phyloP scores from a whole-genome alignment of 2,113 vertebrate species.

The Nestor notabilis region DNA sequence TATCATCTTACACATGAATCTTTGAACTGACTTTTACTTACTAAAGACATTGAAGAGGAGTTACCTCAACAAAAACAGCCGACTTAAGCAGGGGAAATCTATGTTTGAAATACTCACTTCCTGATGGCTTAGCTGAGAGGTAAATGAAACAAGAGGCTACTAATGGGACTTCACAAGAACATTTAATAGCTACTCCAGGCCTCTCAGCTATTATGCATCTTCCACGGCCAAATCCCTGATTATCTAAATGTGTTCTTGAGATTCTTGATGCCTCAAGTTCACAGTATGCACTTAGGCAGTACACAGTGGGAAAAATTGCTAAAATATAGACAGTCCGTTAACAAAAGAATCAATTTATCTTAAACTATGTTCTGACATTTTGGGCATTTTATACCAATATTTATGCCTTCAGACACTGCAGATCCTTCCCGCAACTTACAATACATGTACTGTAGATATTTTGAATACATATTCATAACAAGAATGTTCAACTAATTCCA shows the following conservation, averaged over 20 bases:
- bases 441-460: background rate
- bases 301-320: background rate
- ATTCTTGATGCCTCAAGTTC: background rate
- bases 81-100: background rate
- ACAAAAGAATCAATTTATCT: background rate
- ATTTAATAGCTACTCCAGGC: background rate
- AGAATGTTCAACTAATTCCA: constrained; percentile 45
- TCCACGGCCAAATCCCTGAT: background rate
- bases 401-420: background rate
- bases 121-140: background rate
- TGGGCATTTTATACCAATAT: background rate
- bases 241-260: background rate
- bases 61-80: background rate
- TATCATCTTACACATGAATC: background rate
- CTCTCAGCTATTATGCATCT: background rate
- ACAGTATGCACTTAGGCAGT: background rate
- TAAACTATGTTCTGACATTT: background rate
- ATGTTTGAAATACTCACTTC: background rate
- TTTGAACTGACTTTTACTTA: background rate
- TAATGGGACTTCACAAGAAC: background rate
- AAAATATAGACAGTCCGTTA: background rate
- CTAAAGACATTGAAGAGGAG: background rate
- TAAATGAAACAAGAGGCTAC: background rate
- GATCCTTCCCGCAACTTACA: background rate
- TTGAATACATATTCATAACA: constrained; percentile 33